Percentiles rank a stretch among this genome's conserved stretches.
Evolutionary conservation across 2,888 invertebrate genomes (phyloP).

Genomic region (Mythimna impura): DNA sequence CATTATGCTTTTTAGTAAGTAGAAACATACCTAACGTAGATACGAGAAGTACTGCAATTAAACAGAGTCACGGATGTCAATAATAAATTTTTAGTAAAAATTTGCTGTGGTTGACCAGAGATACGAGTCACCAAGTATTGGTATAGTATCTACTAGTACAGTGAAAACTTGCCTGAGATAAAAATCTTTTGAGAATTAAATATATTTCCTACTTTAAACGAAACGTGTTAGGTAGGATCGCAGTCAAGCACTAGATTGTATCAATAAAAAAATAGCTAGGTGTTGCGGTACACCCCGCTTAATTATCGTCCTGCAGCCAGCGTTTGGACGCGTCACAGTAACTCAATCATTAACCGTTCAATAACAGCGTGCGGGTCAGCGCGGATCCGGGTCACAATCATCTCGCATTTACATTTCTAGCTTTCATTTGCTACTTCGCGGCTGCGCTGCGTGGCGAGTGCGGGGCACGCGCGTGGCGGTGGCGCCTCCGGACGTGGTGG

Average conservation of each 20-base stretch:
- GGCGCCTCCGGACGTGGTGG: not conserved
- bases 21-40: not conserved
- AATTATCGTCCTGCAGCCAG: not conserved
- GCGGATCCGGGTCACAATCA: slow-evolving; percentile 12
- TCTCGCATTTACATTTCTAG: slow-evolving; percentile 7
- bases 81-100: not conserved
- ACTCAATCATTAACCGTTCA: slow-evolving; percentile 30
- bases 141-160: too few relatives aligned
- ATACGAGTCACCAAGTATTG: not conserved
- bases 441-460: not conserved
- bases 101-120: not conserved
- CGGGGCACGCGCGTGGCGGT: not conserved
- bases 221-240: too few relatives aligned
- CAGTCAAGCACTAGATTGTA: too few relatives aligned
- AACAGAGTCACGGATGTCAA: not conserved
- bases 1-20: not conserved
- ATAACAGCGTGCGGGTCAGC: slow-evolving; percentile 5
- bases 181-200: not conserved
- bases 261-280: too few relatives aligned
- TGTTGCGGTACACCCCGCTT: not conserved
- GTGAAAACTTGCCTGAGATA: too few relatives aligned
- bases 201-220: too few relatives aligned
- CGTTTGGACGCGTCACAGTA: not conserved
- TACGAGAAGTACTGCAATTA: not conserved
- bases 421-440: slow-evolving; percentile 7